Evolutionary conservation across 2,888 invertebrate species (phyloP), one percentile per base, ranked within the genome.

Genomic region (Polydrusus pterygomalis): DNA sequence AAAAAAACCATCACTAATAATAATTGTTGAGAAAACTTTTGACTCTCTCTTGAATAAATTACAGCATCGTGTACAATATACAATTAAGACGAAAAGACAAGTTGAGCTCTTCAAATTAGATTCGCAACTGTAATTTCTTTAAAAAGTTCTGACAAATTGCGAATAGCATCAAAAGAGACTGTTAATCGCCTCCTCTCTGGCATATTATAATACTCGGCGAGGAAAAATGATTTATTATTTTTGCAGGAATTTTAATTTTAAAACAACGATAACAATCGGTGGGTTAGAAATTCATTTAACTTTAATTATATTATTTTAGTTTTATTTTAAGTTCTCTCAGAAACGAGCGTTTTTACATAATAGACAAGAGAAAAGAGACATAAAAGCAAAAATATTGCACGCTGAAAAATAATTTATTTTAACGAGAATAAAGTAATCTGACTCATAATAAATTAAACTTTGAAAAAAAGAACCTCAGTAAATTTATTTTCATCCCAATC

Each of bases 331-430:
- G 20, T 47, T 11, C 30, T 30, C n/a, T 25, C 49, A 15, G 15
- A 43, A 47, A 49, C 30, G 1, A 30, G 47, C 20, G n/a, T 13
- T 25, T 64, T 64, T 30, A 30, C 79, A 79, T 79, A 79, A 78
- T 78, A 78, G 65, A 71, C 73, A 73, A 69, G 74, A 80, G 79
- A 78, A 79, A 80, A 79, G 79, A 75, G 9, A 78, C 77, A 77
- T 67, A 68, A 71, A 79, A 80, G 79, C 76, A 75, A 10, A 63
- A 67, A 76, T 78, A 77, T 74, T 64, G 70, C 74, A 49, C 71
- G 75, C 68, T 65, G 74, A 77, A 76, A 70, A 38, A 5, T 3
- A 25, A 3, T 3, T 1, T 25, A 25, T n/a, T n/a, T n/a, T n/a
- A n/a, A n/a, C n/a, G n/a, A n/a, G n/a, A n/a, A n/a, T n/a, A n/a